A percentile compares a stretch with the other conserved stretches of the same genome.
Evolutionary conservation across 2,113 vertebrate species (phyloP).

Genomic region (Pterocles burchelli): DNA sequence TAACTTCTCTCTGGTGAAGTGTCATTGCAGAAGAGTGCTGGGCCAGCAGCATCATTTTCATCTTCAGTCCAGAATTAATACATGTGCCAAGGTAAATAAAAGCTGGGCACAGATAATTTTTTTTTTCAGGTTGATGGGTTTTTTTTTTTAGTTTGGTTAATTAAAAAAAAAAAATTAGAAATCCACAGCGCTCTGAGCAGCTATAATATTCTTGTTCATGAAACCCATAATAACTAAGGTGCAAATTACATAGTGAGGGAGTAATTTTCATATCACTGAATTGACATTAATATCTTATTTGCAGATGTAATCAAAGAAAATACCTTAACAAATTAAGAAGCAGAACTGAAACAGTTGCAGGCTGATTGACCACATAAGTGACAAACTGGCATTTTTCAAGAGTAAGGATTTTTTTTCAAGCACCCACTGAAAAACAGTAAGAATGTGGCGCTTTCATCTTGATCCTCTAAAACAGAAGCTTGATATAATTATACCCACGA

Average conservation of each 20-base stretch:
- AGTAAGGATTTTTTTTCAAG: not conserved
- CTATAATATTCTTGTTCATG: conserved; percentile 57
- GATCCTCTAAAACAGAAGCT: not conserved
- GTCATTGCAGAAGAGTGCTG: not conserved
- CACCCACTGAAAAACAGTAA: not conserved
- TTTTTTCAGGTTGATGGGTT: not conserved
- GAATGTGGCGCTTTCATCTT: not conserved
- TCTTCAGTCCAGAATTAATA: not conserved
- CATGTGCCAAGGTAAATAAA: not conserved
- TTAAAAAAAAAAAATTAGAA: conserved; percentile 28
- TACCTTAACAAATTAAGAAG: conserved; percentile 50
- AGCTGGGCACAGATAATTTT: not conserved
- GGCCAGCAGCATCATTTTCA: conserved; percentile 14
- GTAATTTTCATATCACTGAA: conserved; percentile 72
- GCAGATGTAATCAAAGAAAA: conserved; percentile 74
- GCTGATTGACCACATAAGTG: conserved; percentile 46
- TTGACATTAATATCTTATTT: conserved; percentile 75
- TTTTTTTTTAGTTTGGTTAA: not conserved
- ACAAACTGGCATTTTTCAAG: not conserved
- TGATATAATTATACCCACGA: not conserved
- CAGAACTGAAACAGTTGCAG: conserved; percentile 32
- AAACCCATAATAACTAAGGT: conserved; percentile 70
- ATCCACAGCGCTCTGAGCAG: conserved; percentile 15
- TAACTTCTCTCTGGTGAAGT: not conserved
- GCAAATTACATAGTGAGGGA: conserved; percentile 69